Conservation (phyloP, 2,888 invertebrate species). For the Amaurobius ferox region DNA sequence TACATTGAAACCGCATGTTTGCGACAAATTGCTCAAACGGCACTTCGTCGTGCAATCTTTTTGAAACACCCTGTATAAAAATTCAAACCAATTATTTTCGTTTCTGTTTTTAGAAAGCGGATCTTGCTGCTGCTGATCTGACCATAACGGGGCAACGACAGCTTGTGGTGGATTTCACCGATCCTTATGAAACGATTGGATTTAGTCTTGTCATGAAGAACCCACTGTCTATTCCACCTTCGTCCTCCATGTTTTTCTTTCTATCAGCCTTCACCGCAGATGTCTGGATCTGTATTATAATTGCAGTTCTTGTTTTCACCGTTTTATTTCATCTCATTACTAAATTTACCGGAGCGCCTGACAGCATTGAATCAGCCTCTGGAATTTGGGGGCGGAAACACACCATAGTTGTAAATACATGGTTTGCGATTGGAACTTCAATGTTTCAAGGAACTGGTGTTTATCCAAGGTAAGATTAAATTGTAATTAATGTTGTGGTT, state of each 20-base stretch:
- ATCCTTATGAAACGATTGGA: constrained; percentile 39
- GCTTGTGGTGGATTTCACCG: constrained; percentile 51
- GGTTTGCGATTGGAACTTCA: constrained; percentile 53
- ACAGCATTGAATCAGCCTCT: constrained; percentile 41
- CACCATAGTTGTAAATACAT: constrained; percentile 31
- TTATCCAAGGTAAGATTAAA: constrained; percentile 51
- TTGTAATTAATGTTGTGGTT: too few relatives aligned
- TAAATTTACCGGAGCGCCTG: constrained; percentile 49
- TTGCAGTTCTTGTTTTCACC: constrained; percentile 14
- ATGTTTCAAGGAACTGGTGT: constrained; percentile 60
- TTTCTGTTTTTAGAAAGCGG: constrained; percentile 45
- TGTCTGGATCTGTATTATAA: constrained; percentile 50
- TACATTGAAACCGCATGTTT: too few relatives aligned
- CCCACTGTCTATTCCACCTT: background rate
- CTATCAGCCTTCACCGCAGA: constrained; percentile 35
- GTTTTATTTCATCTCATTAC: constrained; percentile 25
- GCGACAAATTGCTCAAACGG: too few relatives aligned
- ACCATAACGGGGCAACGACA: constrained; percentile 28
- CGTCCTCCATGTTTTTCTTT: constrained; percentile 24
- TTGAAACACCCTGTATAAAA: too few relatives aligned
- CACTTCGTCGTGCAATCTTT: too few relatives aligned
- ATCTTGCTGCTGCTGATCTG: constrained; percentile 50
- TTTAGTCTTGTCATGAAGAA: constrained; percentile 42
- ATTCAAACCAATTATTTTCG: too few relatives aligned
- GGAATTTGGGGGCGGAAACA: constrained; percentile 51